These are phyloP conservation scores for Molothrus aeneus DNA, from an alignment of 2,797 vertebrate genomes.

Conservation along the genomic window DNA sequence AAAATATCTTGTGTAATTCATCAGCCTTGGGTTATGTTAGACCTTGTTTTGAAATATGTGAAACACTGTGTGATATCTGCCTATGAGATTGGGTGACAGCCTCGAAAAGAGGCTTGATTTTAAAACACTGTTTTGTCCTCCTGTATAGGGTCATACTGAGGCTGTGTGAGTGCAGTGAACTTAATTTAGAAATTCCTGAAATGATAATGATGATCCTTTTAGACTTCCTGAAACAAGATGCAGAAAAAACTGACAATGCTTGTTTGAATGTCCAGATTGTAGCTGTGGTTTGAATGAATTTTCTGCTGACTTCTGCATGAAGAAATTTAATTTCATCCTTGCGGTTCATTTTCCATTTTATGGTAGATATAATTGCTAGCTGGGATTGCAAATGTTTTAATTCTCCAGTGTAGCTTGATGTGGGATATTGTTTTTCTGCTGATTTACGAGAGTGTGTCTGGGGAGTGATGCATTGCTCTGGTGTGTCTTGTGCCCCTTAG, in stretches of 20 bases:
- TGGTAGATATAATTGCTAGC: not conserved
- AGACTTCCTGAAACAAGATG: not conserved
- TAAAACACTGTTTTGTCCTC: not conserved
- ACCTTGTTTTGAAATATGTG: not conserved
- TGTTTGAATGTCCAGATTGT: not conserved
- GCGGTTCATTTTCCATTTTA: not conserved
- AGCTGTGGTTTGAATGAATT: not conserved
- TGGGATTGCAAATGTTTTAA: not conserved
- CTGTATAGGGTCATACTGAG: not conserved
- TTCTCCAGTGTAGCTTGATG: not conserved
- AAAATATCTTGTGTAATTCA: not conserved
- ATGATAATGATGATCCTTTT: not conserved
- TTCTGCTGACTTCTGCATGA: not conserved
- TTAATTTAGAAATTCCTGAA: conserved; percentile 7
- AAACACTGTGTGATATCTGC: not conserved
- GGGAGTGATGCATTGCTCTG: not conserved
- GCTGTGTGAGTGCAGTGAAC: not conserved
- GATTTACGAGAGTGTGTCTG: not conserved
- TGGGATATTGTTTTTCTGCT: not conserved
- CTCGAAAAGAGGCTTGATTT: not conserved
- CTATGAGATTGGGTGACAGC: rapidly evolving
- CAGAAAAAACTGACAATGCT: not conserved
- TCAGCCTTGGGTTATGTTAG: not conserved
- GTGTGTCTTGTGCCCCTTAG: not conserved
- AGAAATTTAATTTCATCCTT: not conserved